Conservation (phyloP, 64 coral and sea anemone species). For the Porites australiensis region DNA sequence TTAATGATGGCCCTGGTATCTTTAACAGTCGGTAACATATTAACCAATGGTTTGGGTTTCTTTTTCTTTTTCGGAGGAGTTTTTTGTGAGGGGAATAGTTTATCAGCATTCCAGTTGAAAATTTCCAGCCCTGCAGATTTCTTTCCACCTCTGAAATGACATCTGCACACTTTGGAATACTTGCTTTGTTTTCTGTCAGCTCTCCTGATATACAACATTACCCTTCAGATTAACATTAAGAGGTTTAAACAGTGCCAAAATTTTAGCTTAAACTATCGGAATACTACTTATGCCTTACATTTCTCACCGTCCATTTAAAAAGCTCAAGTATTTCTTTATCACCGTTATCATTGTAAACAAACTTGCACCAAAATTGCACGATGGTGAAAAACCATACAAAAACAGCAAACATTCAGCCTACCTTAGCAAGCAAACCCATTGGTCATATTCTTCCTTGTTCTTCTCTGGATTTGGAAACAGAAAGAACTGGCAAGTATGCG, state of each 20-base stretch:
- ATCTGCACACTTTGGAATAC: constrained; percentile 10
- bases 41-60: not conserved
- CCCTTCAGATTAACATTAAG: constrained; percentile 8
- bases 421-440: too few relatives aligned
- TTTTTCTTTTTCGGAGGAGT: too few relatives aligned
- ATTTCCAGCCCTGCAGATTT: not conserved
- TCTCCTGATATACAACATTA: not conserved
- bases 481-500: too few relatives aligned
- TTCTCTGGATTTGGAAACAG: too few relatives aligned
- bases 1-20: not conserved
- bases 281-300: too few relatives aligned
- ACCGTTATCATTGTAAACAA: too few relatives aligned
- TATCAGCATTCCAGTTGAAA: not conserved
- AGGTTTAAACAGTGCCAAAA: not conserved
- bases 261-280: not conserved
- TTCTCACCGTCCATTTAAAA: not conserved
- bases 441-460: too few relatives aligned
- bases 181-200: not conserved
- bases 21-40: not conserved
- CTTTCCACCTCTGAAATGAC: not conserved
- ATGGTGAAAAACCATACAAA: too few relatives aligned
- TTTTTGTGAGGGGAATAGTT: not conserved
- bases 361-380: too few relatives aligned
- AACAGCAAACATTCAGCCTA: too few relatives aligned
- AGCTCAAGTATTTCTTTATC: not conserved